Percentiles rank a stretch among this genome's conserved stretches.
Conservation (phyloP, 2,113 vertebrate genomes). For the Candoia aspera region DNA sequence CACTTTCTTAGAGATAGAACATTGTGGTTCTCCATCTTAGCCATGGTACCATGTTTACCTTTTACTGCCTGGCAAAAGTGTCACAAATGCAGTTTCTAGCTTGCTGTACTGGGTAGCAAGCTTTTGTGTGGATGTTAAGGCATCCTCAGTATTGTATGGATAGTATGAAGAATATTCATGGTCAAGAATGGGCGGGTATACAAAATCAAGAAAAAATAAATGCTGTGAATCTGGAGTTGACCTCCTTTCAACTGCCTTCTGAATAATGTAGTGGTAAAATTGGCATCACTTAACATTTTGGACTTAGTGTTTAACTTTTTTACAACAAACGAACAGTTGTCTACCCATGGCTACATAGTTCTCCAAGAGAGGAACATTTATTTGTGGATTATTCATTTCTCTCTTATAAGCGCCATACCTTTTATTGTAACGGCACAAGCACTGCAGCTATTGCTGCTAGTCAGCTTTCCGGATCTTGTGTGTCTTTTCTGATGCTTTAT, state of each 20-base stretch:
- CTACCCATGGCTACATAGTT: constrained; percentile 21
- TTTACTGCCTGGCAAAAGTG: constrained; percentile 39
- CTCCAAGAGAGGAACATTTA: constrained; percentile 48
- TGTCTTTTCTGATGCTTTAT: constrained; percentile 60
- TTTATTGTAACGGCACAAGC: constrained; percentile 58
- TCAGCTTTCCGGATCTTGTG: constrained; percentile 63
- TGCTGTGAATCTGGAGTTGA: constrained; percentile 68
- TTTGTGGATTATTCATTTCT: constrained; percentile 35
- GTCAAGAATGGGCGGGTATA: constrained; percentile 57
- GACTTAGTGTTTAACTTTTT: constrained; percentile 32
- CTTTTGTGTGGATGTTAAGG: constrained; percentile 54
- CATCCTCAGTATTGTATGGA: constrained; percentile 46
- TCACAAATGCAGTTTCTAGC: constrained; percentile 48
- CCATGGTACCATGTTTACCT: constrained; percentile 36
- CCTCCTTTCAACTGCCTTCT: constrained; percentile 58
- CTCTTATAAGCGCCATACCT: constrained; percentile 37
- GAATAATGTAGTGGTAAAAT: constrained; percentile 44
- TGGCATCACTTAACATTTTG: constrained; percentile 50
- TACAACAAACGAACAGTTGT: constrained; percentile 26
- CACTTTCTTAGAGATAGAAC: constrained; percentile 55
- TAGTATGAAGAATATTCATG: constrained; percentile 55
- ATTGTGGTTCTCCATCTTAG: constrained; percentile 35
- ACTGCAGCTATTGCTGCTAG: constrained; percentile 51
- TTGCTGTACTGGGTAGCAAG: constrained; percentile 15
- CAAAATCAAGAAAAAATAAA: constrained; percentile 54